Evolutionary conservation across 2,113 vertebrate species (phyloP).

Genomic region (Periophthalmodon schlosseri): DNA sequence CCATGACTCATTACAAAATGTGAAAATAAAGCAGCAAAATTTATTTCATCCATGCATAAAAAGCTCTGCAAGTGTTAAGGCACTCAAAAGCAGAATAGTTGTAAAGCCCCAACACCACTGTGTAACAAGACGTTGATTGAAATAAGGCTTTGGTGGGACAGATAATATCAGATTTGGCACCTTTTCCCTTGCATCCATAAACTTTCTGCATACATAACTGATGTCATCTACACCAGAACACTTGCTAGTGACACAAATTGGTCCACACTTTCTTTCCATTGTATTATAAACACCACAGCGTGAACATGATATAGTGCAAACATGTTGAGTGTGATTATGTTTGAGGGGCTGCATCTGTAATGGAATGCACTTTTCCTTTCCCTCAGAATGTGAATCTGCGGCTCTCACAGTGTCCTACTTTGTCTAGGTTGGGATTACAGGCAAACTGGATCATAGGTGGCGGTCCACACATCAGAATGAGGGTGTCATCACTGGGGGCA

Average conservation of each 20-base stretch:
- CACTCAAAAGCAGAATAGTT: conserved; percentile 45
- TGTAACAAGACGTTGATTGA: background rate
- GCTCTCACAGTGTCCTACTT: conserved; percentile 81
- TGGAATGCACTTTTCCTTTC: background rate
- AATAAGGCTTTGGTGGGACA: conserved; percentile 13
- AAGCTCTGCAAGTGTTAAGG: conserved; percentile 56
- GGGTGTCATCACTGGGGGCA: conserved; percentile 78
- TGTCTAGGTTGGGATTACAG: conserved; percentile 93
- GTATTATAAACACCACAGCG: conserved; percentile 22
- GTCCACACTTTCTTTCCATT: conserved; percentile 42
- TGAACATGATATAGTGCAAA: conserved; percentile 56
- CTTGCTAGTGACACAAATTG: conserved; percentile 17
- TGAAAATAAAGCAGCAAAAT: conserved; percentile 11
- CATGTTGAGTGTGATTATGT: conserved; percentile 41
- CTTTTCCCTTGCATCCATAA: background rate
- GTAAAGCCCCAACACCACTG: conserved; percentile 11
- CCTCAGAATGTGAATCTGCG: conserved; percentile 84
- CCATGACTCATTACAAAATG: conserved; percentile 5
- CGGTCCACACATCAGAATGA: conserved; percentile 94
- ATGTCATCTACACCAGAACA: background rate
- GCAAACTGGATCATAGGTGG: conserved; percentile 98
- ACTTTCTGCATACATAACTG: background rate
- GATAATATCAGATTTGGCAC: background rate
- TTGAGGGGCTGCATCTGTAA: conserved; percentile 14
- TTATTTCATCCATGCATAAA: conserved; percentile 19